phyloP scores from a whole-genome alignment of 1,140 invertebrate species.

The Euwallacea fornicatus region DNA sequence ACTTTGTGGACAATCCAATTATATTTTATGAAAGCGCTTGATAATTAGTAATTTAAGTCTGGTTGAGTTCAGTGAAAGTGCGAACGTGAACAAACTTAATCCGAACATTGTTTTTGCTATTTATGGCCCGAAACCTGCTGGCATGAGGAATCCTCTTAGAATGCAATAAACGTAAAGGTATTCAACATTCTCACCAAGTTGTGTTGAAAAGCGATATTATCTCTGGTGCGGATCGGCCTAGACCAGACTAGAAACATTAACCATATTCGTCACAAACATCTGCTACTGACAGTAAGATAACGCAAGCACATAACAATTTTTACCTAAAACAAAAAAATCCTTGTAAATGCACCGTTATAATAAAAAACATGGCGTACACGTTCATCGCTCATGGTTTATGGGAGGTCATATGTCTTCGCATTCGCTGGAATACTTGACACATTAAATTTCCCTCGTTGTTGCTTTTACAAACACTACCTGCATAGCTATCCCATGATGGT shows the following conservation, averaged over 20 bases:
- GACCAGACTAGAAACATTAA: background rate
- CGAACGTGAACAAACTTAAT: too few relatives aligned
- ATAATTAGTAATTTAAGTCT: too few relatives aligned
- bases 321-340: conserved; percentile 11
- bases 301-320: conserved; percentile 5
- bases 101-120: too few relatives aligned
- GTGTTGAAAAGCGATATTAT: too few relatives aligned
- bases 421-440: conserved; percentile 17
- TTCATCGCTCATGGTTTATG: conserved; percentile 9
- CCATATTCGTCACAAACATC: conserved; percentile 1
- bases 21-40: too few relatives aligned
- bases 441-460: conserved; percentile 3
- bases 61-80: too few relatives aligned
- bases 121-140: too few relatives aligned
- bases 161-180: too few relatives aligned
- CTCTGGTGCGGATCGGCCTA: too few relatives aligned
- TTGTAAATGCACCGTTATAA: conserved; percentile 8
- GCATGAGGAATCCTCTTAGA: too few relatives aligned
- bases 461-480: background rate
- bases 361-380: conserved; percentile 16
- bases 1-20: too few relatives aligned
- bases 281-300: conserved; percentile 5
- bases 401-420: conserved; percentile 16
- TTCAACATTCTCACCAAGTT: too few relatives aligned
- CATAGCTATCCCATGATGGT: background rate